Conservation (phyloP, 92 coral and sea anemone genomes). For the Zoanthus gigantus region DNA sequence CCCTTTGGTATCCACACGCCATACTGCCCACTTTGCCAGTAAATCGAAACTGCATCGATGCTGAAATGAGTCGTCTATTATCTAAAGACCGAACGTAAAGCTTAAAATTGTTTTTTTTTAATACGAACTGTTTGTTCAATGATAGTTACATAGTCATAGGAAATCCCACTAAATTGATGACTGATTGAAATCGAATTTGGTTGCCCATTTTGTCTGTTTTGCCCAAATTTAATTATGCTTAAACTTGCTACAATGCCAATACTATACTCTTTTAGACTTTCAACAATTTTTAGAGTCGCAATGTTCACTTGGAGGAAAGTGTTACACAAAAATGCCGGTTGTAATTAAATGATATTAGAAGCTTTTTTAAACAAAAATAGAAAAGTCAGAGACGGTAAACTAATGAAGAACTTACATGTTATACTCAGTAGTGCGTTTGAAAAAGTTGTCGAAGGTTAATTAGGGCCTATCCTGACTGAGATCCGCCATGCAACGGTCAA, state of each 20-base stretch:
- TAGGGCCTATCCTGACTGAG: too few relatives aligned
- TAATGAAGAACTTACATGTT: not conserved
- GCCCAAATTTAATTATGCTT: not conserved
- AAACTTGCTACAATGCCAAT: constrained; percentile 38
- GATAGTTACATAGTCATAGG: too few relatives aligned
- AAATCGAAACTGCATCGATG: too few relatives aligned
- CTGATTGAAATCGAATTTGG: not conserved
- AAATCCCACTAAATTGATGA: not conserved
- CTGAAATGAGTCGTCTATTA: too few relatives aligned
- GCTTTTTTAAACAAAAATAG: not conserved
- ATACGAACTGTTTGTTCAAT: too few relatives aligned
- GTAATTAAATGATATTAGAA: not conserved
- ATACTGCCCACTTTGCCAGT: too few relatives aligned
- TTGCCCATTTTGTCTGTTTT: not conserved
- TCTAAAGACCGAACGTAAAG: too few relatives aligned
- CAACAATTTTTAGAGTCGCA: not conserved
- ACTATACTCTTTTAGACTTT: not conserved
- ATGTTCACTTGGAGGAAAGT: not conserved
- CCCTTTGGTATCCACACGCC: too few relatives aligned
- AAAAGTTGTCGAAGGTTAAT: too few relatives aligned
- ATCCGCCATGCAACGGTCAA: too few relatives aligned
- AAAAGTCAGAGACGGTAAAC: not conserved
- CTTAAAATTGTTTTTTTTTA: too few relatives aligned
- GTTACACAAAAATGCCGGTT: not conserved
- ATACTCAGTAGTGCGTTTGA: too few relatives aligned